Conservation (phyloP, 1,140 invertebrate genomes). For the Aphidius ervi region DNA sequence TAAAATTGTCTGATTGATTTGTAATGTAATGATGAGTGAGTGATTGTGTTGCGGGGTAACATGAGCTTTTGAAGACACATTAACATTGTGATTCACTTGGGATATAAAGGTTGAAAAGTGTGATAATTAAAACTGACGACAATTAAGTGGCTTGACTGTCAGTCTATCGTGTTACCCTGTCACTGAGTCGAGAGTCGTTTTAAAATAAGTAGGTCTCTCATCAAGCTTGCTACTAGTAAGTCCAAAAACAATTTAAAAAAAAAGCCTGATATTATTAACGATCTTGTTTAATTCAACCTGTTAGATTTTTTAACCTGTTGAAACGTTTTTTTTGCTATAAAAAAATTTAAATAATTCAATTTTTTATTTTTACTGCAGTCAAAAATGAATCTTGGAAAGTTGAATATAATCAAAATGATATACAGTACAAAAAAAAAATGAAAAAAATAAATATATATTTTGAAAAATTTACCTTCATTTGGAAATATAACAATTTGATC, state of each 20-base stretch:
- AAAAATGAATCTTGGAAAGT: background rate
- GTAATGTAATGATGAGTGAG: too few species aligned
- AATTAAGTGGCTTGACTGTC: conserved; percentile 13
- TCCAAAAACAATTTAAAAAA: too few species aligned
- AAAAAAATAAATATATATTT: too few species aligned
- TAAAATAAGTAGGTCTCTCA: too few species aligned
- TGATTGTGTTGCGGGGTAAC: too few species aligned
- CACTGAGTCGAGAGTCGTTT: background rate
- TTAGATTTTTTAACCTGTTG: conserved; percentile 24
- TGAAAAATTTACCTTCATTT: conserved; percentile 59
- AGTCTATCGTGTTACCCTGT: conserved; percentile 15
- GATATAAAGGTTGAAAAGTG: background rate
- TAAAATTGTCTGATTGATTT: too few species aligned
- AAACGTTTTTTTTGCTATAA: conserved; percentile 13
- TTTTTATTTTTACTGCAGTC: background rate
- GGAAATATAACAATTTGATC: conserved; percentile 76
- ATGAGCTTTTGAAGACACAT: too few species aligned
- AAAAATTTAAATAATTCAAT: background rate
- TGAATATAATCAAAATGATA: too few species aligned
- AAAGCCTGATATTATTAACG: too few species aligned
- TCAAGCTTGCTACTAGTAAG: too few species aligned
- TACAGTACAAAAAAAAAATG: too few species aligned
- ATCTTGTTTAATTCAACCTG: conserved; percentile 15
- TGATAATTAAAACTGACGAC: conserved; percentile 15
- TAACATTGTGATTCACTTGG: too few species aligned